Evolutionary conservation across 2,888 invertebrate species (phyloP), one percentile per base, ranked within the genome.

Genomic region (Netelia melanura): DNA sequence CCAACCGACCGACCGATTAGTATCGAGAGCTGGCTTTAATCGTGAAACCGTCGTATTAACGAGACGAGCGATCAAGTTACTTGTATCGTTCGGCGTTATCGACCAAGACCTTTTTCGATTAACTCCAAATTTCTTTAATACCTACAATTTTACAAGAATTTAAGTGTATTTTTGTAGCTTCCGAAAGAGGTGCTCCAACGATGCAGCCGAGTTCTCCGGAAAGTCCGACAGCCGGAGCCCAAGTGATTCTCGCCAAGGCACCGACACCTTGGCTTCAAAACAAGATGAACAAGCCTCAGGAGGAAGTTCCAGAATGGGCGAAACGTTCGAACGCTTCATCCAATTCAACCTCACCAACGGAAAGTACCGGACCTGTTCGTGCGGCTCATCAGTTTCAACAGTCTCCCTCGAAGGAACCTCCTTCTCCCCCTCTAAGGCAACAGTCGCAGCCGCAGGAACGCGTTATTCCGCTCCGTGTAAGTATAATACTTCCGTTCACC

Each of bases 241-340:
- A 90, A 79, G 93, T 95, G 77, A 94, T 94, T 21, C 89, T 96
- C 65, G 94, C 95, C 78, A 95, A 95, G 90, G 95, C 95, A 0
- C 96, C 96, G 0, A 95, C 95, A 61, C 96, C 96, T 0, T 96
- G 96, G 96, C 91, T 94, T 68, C 94, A 94, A 84, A 93, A 93
- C 62, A 91, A 91, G 76, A 38, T 38, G 3, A 90, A 86, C n/a
- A 93, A 92, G 64, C 93, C 89, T 0, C 94, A 92, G 84, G 94
- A 94, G 71, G 94, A 95, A 61, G 88, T 94, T 9, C 95, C 95
- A 1, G 93, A 95, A 62, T 95, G 95, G 94, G 95, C 94, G 14
- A 93, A 92, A 87, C 90, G 93, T 5, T 62, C 92, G 1, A 86
- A 52, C 77, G 71, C 90, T 43, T 81, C 89, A 72, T 87, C 86